Evolutionary conservation across 1,140 invertebrate genomes (phyloP).

Genomic region (Oncopodura yosiiana): DNA sequence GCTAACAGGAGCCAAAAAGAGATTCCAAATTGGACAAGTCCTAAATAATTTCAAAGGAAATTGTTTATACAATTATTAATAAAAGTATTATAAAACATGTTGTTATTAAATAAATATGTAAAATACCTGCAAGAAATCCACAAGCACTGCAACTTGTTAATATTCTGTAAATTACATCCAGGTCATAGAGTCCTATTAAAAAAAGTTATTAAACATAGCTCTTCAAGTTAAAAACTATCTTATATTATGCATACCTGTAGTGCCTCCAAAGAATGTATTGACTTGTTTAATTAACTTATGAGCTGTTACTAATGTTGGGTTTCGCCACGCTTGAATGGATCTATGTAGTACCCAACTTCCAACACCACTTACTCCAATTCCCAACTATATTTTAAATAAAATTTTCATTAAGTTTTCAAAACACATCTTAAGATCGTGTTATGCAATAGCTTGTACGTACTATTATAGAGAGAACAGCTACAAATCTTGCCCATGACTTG

Average conservation of each 20-base stretch:
- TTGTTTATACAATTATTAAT: too few species aligned
- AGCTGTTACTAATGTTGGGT: slow-evolving; percentile 31
- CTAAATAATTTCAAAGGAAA: too few species aligned
- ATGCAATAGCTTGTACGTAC: too few species aligned
- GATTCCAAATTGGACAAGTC: slow-evolving; percentile 31
- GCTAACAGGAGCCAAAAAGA: slow-evolving; percentile 32
- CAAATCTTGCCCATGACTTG: too few species aligned
- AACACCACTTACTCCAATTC: slow-evolving; percentile 12
- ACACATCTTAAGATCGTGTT: too few species aligned
- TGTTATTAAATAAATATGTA: too few species aligned
- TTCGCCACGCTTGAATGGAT: slow-evolving; percentile 26
- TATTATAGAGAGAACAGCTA: too few species aligned
- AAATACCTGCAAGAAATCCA: too few species aligned
- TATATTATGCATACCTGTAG: slow-evolving; percentile 11
- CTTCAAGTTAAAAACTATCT: neutral
- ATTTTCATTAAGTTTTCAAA: neutral
- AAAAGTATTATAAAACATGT: too few species aligned
- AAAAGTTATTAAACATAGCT: neutral
- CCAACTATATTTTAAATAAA: neutral
- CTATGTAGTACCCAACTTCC: slow-evolving; percentile 31
- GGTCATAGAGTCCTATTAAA: slow-evolving; percentile 32
- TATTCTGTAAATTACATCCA: slow-evolving; percentile 32
- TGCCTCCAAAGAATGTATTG: slow-evolving; percentile 31
- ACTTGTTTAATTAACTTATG: slow-evolving; percentile 27
- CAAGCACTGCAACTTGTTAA: slow-evolving; percentile 26